Conservation (phyloP, 2,797 vertebrate species). For the Gallinago nigripennis region DNA sequence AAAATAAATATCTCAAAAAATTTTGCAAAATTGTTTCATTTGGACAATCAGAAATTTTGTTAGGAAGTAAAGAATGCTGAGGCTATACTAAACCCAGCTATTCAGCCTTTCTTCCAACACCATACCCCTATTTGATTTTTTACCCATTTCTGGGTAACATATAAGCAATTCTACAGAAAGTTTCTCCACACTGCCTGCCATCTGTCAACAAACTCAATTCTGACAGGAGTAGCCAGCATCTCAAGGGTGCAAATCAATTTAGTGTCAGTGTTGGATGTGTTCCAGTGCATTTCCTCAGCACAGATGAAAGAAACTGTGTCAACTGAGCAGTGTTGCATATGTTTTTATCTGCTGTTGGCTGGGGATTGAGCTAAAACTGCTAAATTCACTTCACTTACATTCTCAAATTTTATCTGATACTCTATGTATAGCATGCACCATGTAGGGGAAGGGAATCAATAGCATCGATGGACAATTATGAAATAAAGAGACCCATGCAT, state of each 20-base stretch:
- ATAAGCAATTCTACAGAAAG: slow-evolving; percentile 55
- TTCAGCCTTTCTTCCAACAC: background rate
- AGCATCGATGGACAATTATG: background rate
- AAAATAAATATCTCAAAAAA: background rate
- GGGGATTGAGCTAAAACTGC: slow-evolving; percentile 29
- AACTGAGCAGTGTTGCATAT: slow-evolving; percentile 64
- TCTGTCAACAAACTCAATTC: slow-evolving; percentile 70
- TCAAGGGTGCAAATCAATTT: slow-evolving; percentile 75
- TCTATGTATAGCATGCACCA: background rate
- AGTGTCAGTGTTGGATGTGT: slow-evolving; percentile 59
- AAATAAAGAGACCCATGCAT: background rate
- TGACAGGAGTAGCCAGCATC: slow-evolving; percentile 72
- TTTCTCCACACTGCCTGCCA: slow-evolving; percentile 60
- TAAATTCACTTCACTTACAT: slow-evolving; percentile 28
- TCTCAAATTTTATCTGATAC: slow-evolving; percentile 13
- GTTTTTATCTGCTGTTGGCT: slow-evolving; percentile 56
- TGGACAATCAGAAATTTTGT: background rate
- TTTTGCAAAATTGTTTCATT: background rate
- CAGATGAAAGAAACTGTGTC: slow-evolving; percentile 68
- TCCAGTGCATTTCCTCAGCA: slow-evolving; percentile 69
- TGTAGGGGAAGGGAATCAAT: background rate
- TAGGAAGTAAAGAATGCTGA: background rate
- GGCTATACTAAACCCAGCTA: background rate
- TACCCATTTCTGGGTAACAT: slow-evolving; percentile 6
- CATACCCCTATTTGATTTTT: background rate